Conservation (phyloP, 2,113 vertebrate species). For the Paraplagusia blochii region DNA sequence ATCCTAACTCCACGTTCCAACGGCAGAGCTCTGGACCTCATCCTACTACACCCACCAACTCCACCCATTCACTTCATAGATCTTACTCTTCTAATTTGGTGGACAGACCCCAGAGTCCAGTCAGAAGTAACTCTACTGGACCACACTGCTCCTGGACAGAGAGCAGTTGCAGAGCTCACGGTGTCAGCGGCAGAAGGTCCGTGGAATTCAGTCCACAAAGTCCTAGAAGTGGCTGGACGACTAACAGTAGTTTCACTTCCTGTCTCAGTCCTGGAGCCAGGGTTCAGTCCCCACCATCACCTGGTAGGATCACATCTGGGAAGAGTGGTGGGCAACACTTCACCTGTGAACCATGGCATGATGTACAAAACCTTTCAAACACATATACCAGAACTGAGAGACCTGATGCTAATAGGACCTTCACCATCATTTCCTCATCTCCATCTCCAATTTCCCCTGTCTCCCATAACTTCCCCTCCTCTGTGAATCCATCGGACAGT, state of each 20-base stretch:
- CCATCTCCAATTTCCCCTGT: slow-evolving; percentile 3
- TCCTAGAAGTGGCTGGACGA: slow-evolving; percentile 45
- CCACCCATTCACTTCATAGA: slow-evolving; percentile 38
- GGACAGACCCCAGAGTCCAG: slow-evolving; percentile 51
- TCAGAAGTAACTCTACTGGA: slow-evolving; percentile 15
- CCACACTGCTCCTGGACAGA: slow-evolving; percentile 49
- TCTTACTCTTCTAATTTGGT: slow-evolving; percentile 48
- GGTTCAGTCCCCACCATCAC: slow-evolving; percentile 40
- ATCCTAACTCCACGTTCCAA: slow-evolving; percentile 13
- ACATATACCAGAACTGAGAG: slow-evolving; percentile 54
- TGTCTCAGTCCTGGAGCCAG: slow-evolving; percentile 49
- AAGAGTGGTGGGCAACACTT: slow-evolving; percentile 62
- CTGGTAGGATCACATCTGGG: slow-evolving; percentile 25
- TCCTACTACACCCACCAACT: slow-evolving; percentile 3
- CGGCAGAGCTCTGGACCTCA: slow-evolving; percentile 28
- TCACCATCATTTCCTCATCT: slow-evolving; percentile 1
- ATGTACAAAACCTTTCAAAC: slow-evolving; percentile 63
- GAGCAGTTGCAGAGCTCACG: slow-evolving; percentile 37
- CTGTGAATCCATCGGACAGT: slow-evolving; percentile 16
- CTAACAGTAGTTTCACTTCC: slow-evolving; percentile 43
- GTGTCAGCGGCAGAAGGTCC: slow-evolving; percentile 10
- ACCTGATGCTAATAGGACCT: slow-evolving; percentile 3
- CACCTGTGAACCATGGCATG: slow-evolving; percentile 69
- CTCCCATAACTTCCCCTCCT: slow-evolving; percentile 8
- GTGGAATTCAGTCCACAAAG: slow-evolving; percentile 39